Evolutionary conservation across 1,140 invertebrate species (phyloP).

Genomic region (Pseudomyrmex dendroicus): DNA sequence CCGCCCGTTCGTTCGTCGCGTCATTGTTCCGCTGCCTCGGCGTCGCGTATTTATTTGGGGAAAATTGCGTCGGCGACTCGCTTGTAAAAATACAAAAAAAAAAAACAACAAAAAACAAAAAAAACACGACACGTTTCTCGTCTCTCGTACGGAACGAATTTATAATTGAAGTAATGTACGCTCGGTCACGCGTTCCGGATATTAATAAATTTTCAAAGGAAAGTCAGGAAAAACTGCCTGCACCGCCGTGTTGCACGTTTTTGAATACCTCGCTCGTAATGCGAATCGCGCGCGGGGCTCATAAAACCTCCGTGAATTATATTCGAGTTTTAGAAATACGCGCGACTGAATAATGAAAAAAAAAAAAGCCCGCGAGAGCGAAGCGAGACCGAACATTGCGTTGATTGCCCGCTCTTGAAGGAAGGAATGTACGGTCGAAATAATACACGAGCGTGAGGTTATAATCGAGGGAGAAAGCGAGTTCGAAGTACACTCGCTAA

Average conservation of each 20-base stretch:
- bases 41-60: slow-evolving; percentile 44
- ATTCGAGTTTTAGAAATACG: neutral
- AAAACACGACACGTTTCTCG: slow-evolving; percentile 1
- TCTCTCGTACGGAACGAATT: slow-evolving; percentile 29
- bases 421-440: slow-evolving; percentile 10
- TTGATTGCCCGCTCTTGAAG: slow-evolving; percentile 31
- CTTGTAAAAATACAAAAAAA: neutral
- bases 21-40: slow-evolving; percentile 50
- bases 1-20: slow-evolving; percentile 1
- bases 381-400: neutral
- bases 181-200: slow-evolving; percentile 7
- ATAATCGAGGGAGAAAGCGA: slow-evolving; percentile 15
- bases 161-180: slow-evolving; percentile 16
- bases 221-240: slow-evolving; percentile 5
- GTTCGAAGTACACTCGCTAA: slow-evolving; percentile 20
- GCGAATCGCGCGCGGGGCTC: neutral
- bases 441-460: slow-evolving; percentile 24
- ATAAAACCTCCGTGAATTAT: neutral
- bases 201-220: slow-evolving; percentile 35
- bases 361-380: slow-evolving; percentile 12
- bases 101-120: neutral
- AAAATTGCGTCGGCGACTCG: slow-evolving; percentile 24
- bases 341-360: neutral
- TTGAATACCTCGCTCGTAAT: neutral
- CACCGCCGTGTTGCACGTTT: neutral